phyloP scores from a whole-genome alignment of 2,888 invertebrate species.

The Cheilosia grossa region DNA sequence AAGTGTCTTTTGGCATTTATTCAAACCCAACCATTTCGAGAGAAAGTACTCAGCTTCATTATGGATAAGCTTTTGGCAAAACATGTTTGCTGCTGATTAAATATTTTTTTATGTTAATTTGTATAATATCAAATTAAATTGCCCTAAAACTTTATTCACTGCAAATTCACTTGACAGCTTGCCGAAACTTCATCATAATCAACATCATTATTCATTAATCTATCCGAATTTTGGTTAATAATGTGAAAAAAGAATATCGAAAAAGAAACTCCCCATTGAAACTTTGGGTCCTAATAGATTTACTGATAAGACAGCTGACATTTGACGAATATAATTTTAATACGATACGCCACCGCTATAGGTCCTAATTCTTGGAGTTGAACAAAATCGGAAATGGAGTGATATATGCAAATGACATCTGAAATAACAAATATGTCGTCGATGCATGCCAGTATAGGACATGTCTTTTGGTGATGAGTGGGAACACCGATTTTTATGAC shows the following conservation, averaged over 20 bases:
- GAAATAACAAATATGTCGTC: neutral
- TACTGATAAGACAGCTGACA: neutral
- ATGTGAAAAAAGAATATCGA: neutral
- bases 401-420: neutral
- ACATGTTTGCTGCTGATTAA: neutral
- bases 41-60: neutral
- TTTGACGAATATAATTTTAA: neutral
- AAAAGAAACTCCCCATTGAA: neutral
- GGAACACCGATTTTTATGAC: too few relatives aligned
- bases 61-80: neutral
- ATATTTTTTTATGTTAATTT: neutral
- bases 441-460: neutral
- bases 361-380: neutral
- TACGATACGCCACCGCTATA: neutral
- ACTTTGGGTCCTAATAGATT: neutral
- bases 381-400: neutral
- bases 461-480: too few relatives aligned
- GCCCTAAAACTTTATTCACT: neutral
- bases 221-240: neutral
- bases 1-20: neutral
- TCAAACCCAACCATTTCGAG: neutral
- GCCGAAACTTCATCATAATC: neutral
- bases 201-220: neutral
- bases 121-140: neutral
- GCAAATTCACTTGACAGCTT: neutral